Evolutionary conservation across 2,888 invertebrate genomes (phyloP), one percentile per base, ranked within the genome.

Genomic region (Catotricha subobsoleta): DNA sequence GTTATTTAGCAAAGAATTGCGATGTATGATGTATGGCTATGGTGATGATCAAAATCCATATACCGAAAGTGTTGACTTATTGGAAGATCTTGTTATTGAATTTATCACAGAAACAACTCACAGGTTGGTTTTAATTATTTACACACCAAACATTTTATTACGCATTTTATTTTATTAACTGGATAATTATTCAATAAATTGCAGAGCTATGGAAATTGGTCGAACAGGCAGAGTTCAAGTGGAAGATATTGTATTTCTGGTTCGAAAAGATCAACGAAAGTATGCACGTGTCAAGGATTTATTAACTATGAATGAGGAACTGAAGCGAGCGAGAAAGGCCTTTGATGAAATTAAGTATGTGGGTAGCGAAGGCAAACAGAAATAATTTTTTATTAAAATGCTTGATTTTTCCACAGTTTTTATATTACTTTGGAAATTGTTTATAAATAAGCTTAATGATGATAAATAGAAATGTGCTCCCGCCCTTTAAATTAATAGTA

Each of bases 1-100:
- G 34, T 59, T 90, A 2, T 91, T 91, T 51, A 88, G 88, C 44
- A 91, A 91, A 62, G 91, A 91, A 61, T 63, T 95, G 31, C 71
- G 92, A 23, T 90, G 91, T 52, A 98, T 98, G 97, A 94, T 98
- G 91, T 99, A 91, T 60, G 98, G 98, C 0, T 98, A 98, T 68
- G 98, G 98, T 4, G 98, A 98, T 62, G 97, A 98, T 58, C 91
- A 92, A 60, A 97, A 95, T 66, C 97, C 98, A 0, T 97, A 92
- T 55, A 97, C 97, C 2, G 97, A 98, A 65, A 94, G 94, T 57
- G 94, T 98, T 0, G 97, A 98, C 59, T 72, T 95, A 36, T 68
- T 98, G 38, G 98, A 99, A 65, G 95, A 98, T 62, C 66, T 99
- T 36, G 95, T 97, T 1, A 88, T 97, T 49, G 94, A 97, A 65